phyloP scores from a whole-genome alignment of 2,113 vertebrate genomes.

The Xenopus tropicalis region UCB_Xtro_10.0 CM004446.2:4064001-4064500 shows the following conservation, averaged over 20 bases:
- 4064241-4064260: slow-evolving; percentile 28
- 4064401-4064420: slow-evolving; percentile 93
- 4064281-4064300: slow-evolving; percentile 95
- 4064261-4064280: slow-evolving; percentile 96
- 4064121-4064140: not conserved
- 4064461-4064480: too few relatives aligned
- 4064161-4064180: not conserved
- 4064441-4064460: too few relatives aligned
- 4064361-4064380: slow-evolving; percentile 83
- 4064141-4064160: not conserved
- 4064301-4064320: slow-evolving; percentile 95
- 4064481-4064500: too few relatives aligned
- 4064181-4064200: not conserved
- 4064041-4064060: not conserved
- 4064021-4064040: not conserved
- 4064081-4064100: not conserved
- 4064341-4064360: slow-evolving; percentile 94
- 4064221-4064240: too few relatives aligned
- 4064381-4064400: slow-evolving; percentile 92
- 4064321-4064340: slow-evolving; percentile 96
- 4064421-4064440: not conserved
- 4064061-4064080: slow-evolving; percentile 5
- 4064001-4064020: not conserved
- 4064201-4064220: not conserved
- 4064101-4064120: not conserved